These are phyloP conservation scores for Sebastes jordani DNA, from an alignment of 2,797 vertebrate species.

Conservation along the genomic window DNA sequence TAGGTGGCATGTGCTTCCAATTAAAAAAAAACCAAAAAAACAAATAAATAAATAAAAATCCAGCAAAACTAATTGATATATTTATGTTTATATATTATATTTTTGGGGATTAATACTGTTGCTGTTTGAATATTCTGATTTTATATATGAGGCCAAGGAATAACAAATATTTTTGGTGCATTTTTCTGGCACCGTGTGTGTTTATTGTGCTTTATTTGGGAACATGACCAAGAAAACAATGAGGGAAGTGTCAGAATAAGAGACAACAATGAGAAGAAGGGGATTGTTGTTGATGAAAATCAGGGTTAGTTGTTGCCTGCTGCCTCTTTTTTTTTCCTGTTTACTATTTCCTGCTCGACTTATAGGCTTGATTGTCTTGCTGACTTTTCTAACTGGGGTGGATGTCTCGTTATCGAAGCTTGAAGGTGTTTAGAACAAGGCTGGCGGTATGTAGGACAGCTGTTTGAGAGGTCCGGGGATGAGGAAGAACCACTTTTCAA, in stretches of 20 bases:
- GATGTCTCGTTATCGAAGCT: background rate
- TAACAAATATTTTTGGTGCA: slow-evolving; percentile 75
- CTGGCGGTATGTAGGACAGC: slow-evolving; percentile 46
- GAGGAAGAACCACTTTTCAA: background rate
- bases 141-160: slow-evolving; percentile 81
- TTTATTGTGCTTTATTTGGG: slow-evolving; percentile 71
- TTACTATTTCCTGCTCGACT: slow-evolving; percentile 13
- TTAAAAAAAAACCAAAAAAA: slow-evolving; percentile 54
- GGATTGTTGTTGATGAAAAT: slow-evolving; percentile 36
- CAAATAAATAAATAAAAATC: slow-evolving; percentile 59
- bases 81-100: slow-evolving; percentile 83
- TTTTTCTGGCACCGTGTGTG: slow-evolving; percentile 62
- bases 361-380: background rate
- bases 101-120: slow-evolving; percentile 81
- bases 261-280: slow-evolving; percentile 7
- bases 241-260: slow-evolving; percentile 32
- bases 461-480: slow-evolving; percentile 9
- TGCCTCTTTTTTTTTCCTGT: slow-evolving; percentile 20
- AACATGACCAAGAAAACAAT: slow-evolving; percentile 62
- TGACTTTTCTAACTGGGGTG: slow-evolving; percentile 30
- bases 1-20: slow-evolving; percentile 87
- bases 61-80: slow-evolving; percentile 81
- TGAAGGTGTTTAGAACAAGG: background rate
- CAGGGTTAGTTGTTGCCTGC: slow-evolving; percentile 40
- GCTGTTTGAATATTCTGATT: slow-evolving; percentile 81